Evolutionary conservation across 2,888 invertebrate genomes (phyloP).

Genomic region (Harpagoxenus sublaevis): DNA sequence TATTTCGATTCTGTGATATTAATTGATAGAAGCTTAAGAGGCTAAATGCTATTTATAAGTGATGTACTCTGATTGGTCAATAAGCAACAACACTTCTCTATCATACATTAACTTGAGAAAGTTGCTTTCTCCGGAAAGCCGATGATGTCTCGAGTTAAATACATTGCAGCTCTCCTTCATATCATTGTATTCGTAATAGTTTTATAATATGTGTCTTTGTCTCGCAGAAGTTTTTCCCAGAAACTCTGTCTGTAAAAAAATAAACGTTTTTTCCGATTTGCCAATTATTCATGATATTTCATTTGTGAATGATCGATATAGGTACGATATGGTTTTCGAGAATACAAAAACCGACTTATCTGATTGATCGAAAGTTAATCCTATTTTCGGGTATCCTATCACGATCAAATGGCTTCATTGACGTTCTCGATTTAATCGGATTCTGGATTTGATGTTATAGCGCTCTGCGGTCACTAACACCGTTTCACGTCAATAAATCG

Average conservation of each 20-base stretch:
- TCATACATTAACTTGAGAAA: conserved; percentile 38
- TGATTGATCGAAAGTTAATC: conserved; percentile 42
- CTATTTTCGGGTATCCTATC: conserved; percentile 38
- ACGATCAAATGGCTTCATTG: conserved; percentile 46
- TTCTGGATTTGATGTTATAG: conserved; percentile 30
- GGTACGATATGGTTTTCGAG: conserved; percentile 7
- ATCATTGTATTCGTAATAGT: conserved; percentile 19
- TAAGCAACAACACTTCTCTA: not conserved
- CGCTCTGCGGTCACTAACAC: conserved; percentile 13
- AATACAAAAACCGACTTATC: conserved; percentile 35
- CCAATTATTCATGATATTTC: not conserved
- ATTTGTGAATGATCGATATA: conserved; percentile 22
- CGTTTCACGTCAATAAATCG: conserved; percentile 37
- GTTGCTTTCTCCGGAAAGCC: conserved; percentile 49
- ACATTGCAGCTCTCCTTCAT: conserved; percentile 15
- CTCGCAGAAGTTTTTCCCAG: not conserved
- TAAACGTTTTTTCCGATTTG: not conserved
- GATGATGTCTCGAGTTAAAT: conserved; percentile 31
- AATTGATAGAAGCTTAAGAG: not conserved
- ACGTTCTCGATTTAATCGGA: conserved; percentile 45
- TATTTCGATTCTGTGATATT: not conserved
- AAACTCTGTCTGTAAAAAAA: not conserved
- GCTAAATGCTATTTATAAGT: conserved; percentile 4
- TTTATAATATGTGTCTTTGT: conserved; percentile 1
- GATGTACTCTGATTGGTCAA: not conserved